These are phyloP conservation scores for Campylomormyrus tamandua DNA, from an alignment of 2,113 vertebrate species.

Conservation along the genomic window DNA sequence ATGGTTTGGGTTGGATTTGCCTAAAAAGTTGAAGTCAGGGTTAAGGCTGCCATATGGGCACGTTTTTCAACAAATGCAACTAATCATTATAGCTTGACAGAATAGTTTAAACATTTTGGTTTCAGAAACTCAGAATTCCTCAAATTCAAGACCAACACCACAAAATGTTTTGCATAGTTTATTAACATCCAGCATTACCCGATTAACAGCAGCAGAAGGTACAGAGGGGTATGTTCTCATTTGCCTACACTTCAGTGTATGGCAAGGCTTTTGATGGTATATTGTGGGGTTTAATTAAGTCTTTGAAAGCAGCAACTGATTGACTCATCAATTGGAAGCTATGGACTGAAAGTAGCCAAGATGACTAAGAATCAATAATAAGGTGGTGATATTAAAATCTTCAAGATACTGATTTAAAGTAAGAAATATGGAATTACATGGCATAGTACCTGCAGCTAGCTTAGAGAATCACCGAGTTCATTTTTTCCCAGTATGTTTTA, in stretches of 20 bases:
- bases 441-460: background rate
- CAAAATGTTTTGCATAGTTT: background rate
- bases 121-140: background rate
- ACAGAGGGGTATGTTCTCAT: background rate
- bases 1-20: background rate
- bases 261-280: background rate
- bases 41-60: background rate
- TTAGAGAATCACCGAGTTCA: background rate
- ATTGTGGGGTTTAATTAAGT: background rate
- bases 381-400: background rate
- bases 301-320: background rate
- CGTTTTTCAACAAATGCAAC: background rate
- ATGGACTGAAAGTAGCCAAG: background rate
- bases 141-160: background rate
- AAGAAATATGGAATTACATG: background rate
- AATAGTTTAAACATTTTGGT: too few species aligned
- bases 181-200: background rate
- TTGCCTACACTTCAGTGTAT: background rate
- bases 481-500: constrained; percentile 71
- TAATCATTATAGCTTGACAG: background rate
- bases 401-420: background rate
- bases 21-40: background rate
- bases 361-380: background rate
- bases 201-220: background rate
- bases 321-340: background rate